Evolutionary conservation across 2,113 vertebrate species (phyloP), one percentile per base, ranked within the genome.

Genomic region (Chloropsis hardwickii): DNA sequence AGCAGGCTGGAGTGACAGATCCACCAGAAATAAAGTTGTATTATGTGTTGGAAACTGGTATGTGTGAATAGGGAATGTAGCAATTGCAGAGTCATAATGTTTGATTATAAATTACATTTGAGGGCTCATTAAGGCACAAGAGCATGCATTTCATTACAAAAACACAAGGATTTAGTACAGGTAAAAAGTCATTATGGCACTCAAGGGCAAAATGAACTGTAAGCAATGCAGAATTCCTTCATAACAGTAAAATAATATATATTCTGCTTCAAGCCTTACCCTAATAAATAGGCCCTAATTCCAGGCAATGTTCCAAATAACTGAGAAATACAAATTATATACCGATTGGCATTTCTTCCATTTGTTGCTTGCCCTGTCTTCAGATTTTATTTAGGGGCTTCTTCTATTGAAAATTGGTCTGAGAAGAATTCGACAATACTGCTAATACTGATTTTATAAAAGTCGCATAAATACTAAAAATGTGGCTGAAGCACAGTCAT

Each of bases 111-210:
- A 86, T 90, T 86, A 56, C 14, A 40, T 77, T 42, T 7, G 17
- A 80, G 79, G 60, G 45, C 70, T 98, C 76, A 95, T 95, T 96
- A 97, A 48, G 84, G 53, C 64, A 85, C 40, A 96, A 80, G 25
- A 64, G 19, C 5, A 60, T 92, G 65, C 64, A 92, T 97, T 97
- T 95, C n/a, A 23, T 96, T 96, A 88, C 58, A 42, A 51, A 97
- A 97, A 18, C 27, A 48, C 18, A 76, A 58, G 35, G 21, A 86
- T 92, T 94, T 97, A 91, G 92, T 95, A 93, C 53, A 95, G 74
- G 64, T 90, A 69, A 88, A 94, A 97, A 95, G 51, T 72, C 61
- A 89, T 97, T 92, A 93, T 70, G 64, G 90, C 72, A 67, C 65
- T 81, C 66, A 78, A 70, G 93, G 65, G 92, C 62, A 83, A 47